Evolutionary conservation across 2,888 invertebrate genomes (phyloP).

Genomic region (Linnaemya vulpina): DNA sequence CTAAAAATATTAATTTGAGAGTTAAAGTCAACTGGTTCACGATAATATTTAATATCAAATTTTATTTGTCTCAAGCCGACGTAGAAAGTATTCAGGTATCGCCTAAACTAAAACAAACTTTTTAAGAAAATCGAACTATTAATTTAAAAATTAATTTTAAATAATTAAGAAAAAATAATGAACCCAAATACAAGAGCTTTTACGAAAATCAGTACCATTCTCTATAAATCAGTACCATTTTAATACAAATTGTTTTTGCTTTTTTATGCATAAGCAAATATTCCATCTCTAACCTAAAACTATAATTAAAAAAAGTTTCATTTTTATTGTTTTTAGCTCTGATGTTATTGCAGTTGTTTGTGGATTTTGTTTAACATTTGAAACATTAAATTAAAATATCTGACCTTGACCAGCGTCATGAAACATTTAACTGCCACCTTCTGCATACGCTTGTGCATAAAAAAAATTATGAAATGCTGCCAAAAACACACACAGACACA

Average conservation of each 20-base stretch:
- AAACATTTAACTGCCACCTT: background rate
- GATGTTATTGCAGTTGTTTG: background rate
- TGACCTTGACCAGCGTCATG: conserved; percentile 56
- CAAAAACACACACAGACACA: conserved; percentile 27
- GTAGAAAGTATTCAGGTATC: too few species aligned
- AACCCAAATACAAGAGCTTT: too few species aligned
- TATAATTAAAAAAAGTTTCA: conserved; percentile 24
- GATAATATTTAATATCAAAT: too few species aligned
- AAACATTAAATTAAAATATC: conserved; percentile 53
- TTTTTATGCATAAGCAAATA: background rate
- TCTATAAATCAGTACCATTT: background rate
- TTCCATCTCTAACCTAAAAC: background rate
- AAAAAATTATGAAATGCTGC: conserved; percentile 47
- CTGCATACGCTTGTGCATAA: conserved; percentile 6
- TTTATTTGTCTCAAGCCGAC: too few species aligned
- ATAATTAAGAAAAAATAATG: too few species aligned
- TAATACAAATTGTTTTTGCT: background rate
- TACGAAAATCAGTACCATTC: background rate
- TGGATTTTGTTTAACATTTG: background rate
- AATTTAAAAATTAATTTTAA: too few species aligned
- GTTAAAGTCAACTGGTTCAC: too few species aligned
- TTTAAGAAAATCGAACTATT: too few species aligned
- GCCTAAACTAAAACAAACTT: too few species aligned
- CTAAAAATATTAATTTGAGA: too few species aligned
- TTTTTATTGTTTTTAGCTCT: background rate